These are phyloP conservation scores for Paedocypris sp. DNA, from an alignment of 2,113 vertebrate genomes.

Conservation along the genomic window DNA sequence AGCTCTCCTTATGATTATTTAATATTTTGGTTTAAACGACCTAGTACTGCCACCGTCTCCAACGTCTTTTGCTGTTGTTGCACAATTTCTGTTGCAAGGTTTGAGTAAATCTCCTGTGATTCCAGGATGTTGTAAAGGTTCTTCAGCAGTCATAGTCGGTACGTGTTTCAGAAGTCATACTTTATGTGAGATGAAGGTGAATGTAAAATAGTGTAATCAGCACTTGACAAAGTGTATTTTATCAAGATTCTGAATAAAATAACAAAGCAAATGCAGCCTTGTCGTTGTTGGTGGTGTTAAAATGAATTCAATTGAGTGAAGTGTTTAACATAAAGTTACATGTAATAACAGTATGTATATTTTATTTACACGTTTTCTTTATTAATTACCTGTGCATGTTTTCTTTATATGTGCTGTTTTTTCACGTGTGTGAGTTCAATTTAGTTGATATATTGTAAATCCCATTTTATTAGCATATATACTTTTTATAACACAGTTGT, in stretches of 20 bases:
- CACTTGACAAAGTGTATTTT: conserved; percentile 69
- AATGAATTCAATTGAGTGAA: no score
- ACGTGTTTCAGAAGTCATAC: conserved; percentile 35
- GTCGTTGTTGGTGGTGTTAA: conserved; percentile 2
- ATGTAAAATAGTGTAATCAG: conserved; percentile 68
- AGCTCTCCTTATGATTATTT: neutral
- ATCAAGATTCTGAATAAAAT: conserved; percentile 59
- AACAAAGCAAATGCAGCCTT: conserved; percentile 37
- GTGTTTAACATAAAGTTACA: no score
- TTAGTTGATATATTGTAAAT: no score
- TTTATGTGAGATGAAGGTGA: conserved; percentile 59
- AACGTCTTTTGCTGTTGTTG: neutral
- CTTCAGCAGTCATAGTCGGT: conserved; percentile 18
- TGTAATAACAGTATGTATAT: no score
- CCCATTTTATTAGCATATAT: no score
- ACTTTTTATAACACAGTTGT: no score
- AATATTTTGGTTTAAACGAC: neutral
- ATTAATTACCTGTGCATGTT: no score
- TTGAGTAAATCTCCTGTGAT: no score
- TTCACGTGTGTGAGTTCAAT: no score
- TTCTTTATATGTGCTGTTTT: no score
- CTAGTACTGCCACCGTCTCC: neutral
- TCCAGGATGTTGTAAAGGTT: neutral
- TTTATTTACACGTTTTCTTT: no score
- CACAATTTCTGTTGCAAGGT: no score